Evolutionary conservation across 2,797 vertebrate genomes (phyloP).

Genomic region (Eulemur albifrons): DNA sequence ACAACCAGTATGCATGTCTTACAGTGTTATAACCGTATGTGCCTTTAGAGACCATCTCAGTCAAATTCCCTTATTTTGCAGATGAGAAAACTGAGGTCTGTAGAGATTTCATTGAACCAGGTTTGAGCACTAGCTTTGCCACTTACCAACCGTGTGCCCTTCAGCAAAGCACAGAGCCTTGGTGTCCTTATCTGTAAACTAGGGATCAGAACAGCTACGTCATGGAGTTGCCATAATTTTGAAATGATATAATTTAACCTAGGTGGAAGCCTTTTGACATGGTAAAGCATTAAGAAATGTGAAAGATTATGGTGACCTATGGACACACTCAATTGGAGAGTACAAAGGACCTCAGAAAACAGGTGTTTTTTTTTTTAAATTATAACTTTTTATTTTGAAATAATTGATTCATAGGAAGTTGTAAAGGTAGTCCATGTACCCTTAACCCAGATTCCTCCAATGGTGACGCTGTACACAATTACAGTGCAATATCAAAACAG

Average conservation of each 20-base stretch:
- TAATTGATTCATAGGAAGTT: not conserved
- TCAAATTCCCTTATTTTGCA: not conserved
- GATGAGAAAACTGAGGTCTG: not conserved
- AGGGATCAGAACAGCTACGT: not conserved
- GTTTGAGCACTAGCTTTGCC: not conserved
- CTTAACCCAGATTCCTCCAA: not conserved
- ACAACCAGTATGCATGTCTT: fast-evolving
- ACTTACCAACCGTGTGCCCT: not conserved
- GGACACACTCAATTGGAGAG: not conserved
- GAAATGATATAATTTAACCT: not conserved
- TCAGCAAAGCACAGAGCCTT: not conserved
- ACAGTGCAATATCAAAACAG: not conserved
- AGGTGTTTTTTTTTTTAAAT: not conserved
- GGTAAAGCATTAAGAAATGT: not conserved
- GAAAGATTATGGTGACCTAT: not conserved
- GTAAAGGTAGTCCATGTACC: not conserved
- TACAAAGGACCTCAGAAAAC: not conserved
- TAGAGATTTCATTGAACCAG: not conserved
- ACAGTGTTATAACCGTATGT: not conserved
- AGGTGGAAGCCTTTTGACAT: not conserved
- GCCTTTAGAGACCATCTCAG: not conserved
- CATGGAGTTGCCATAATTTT: not conserved
- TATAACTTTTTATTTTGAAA: not conserved
- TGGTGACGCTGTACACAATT: not conserved
- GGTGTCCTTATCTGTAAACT: not conserved